Conservation (phyloP, 2,113 vertebrate genomes). For the Glaucidium brasilianum region DNA sequence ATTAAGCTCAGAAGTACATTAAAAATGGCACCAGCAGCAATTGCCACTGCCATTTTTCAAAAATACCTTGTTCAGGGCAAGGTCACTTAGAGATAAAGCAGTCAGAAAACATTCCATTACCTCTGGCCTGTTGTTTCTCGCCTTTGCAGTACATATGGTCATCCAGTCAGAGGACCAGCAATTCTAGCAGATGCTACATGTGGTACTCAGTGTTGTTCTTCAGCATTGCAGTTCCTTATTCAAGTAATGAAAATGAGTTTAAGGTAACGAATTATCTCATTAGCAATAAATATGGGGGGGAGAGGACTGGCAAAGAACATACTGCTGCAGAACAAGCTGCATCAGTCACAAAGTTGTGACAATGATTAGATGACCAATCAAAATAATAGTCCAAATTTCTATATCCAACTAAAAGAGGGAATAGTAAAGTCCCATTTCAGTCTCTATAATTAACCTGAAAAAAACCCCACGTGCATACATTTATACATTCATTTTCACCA, state of each 20-base stretch:
- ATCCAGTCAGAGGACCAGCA: constrained; percentile 30
- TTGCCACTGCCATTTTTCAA: not conserved
- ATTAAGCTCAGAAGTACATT: not conserved
- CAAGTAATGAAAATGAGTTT: constrained; percentile 3
- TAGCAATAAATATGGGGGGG: not conserved
- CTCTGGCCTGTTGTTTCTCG: not conserved
- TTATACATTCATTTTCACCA: not conserved
- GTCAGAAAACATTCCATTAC: not conserved
- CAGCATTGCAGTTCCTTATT: constrained; percentile 17
- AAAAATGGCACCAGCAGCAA: not conserved
- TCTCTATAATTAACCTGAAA: not conserved
- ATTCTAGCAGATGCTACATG: constrained; percentile 34
- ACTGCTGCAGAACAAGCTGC: not conserved
- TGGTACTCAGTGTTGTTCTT: constrained; percentile 32
- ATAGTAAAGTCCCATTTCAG: not conserved
- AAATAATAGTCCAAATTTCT: not conserved
- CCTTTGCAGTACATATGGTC: constrained; percentile 6
- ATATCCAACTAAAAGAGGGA: not conserved
- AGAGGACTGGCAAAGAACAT: not conserved
- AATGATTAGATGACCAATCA: not conserved
- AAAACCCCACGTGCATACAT: not conserved
- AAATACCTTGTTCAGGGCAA: constrained; percentile 4
- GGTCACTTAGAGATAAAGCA: not conserved
- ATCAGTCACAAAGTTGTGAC: not conserved
- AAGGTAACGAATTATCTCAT: constrained; percentile 13